Evolutionary conservation across 2,888 invertebrate genomes (phyloP).

Genomic region (Morpho achilles): DNA sequence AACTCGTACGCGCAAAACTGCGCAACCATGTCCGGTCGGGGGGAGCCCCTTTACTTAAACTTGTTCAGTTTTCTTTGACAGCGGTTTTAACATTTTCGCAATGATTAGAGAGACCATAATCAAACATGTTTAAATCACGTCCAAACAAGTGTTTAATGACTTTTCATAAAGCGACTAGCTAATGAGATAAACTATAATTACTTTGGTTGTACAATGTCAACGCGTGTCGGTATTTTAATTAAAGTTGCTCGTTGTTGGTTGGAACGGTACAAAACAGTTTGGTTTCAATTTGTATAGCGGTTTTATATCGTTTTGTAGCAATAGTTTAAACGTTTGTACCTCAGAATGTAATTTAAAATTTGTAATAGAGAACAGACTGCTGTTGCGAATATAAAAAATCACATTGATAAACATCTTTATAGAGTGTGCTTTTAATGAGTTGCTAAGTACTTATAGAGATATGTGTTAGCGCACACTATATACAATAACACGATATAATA

Average conservation of each 20-base stretch:
- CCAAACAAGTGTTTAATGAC: background rate
- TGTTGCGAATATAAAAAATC: too few relatives aligned
- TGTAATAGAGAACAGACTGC: background rate
- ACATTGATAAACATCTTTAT: too few relatives aligned
- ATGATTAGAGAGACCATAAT: too few relatives aligned
- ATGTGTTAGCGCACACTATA: too few relatives aligned
- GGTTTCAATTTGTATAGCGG: slow-evolving; percentile 43
- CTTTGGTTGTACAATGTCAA: too few relatives aligned
- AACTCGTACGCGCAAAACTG: too few relatives aligned
- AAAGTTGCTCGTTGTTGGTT: slow-evolving; percentile 17
- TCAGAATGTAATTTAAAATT: background rate
- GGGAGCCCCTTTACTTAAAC: too few relatives aligned
- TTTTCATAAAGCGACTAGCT: background rate
- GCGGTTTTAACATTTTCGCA: background rate
- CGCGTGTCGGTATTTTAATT: slow-evolving; percentile 1
- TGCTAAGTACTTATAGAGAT: too few relatives aligned
- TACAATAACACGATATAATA: too few relatives aligned
- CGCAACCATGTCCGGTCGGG: too few relatives aligned
- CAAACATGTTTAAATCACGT: background rate
- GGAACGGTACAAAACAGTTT: slow-evolving; percentile 26
- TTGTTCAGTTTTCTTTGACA: background rate
- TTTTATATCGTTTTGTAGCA: slow-evolving; percentile 15
- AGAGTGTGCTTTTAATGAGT: too few relatives aligned
- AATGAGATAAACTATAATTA: too few relatives aligned
- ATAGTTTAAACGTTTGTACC: background rate